These are phyloP conservation scores for Cheilosia vulpina DNA, from an alignment of 2,888 invertebrate species.

Conservation along the genomic window DNA sequence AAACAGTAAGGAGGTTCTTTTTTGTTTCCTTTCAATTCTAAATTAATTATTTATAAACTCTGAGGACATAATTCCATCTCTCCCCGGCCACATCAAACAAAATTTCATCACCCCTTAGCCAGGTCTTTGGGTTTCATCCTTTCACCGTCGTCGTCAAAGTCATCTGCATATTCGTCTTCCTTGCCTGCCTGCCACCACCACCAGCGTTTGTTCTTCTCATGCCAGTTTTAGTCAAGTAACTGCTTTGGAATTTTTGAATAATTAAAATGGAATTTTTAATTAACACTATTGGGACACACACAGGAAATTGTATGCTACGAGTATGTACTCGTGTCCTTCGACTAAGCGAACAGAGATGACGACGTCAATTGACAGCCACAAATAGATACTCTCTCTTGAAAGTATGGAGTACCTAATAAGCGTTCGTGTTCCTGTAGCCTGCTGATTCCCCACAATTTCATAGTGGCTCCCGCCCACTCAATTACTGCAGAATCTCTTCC, in stretches of 20 bases:
- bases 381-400: constrained; percentile 26
- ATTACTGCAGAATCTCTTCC: constrained; percentile 30
- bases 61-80: constrained; percentile 73
- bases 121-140: constrained; percentile 52
- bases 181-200: background rate
- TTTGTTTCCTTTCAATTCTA: constrained; percentile 55
- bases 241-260: constrained; percentile 70
- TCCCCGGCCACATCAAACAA: constrained; percentile 71
- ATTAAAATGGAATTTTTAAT: constrained; percentile 74
- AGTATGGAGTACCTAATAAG: constrained; percentile 37
- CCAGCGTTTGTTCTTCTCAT: constrained; percentile 2
- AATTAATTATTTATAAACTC: constrained; percentile 74
- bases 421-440: constrained; percentile 1
- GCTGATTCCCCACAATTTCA: constrained; percentile 51
- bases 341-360: background rate
- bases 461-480: constrained; percentile 39
- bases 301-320: constrained; percentile 49
- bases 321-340: constrained; percentile 23
- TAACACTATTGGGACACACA: constrained; percentile 61
- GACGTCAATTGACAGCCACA: constrained; percentile 54
- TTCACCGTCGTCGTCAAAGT: constrained; percentile 34
- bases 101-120: constrained; percentile 33
- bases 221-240: constrained; percentile 57
- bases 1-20: constrained; percentile 27
- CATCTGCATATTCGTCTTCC: constrained; percentile 69